Percentiles rank a stretch among this genome's conserved stretches.
phyloP scores from a whole-genome alignment of 2,797 vertebrate genomes.

The Stomatorhinus walkeri region DNA sequence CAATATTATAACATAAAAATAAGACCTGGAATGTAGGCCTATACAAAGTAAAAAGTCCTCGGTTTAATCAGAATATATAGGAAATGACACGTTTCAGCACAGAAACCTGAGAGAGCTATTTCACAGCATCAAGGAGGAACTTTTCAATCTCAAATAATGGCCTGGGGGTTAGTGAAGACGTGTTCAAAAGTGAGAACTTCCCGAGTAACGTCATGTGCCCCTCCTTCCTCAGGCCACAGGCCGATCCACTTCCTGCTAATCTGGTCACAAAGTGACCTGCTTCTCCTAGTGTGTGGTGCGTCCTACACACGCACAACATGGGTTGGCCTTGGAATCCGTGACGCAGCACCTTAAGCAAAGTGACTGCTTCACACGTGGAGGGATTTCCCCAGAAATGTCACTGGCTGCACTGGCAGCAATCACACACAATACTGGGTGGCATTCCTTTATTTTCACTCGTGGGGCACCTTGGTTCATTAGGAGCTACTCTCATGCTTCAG shows the following conservation, averaged over 20 bases:
- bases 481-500: neutral
- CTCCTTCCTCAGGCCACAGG: neutral
- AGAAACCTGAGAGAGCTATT: neutral
- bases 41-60: neutral
- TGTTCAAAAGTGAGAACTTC: constrained; percentile 1
- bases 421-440: neutral
- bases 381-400: neutral
- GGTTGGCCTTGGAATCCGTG: neutral
- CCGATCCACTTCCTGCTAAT: constrained; percentile 18
- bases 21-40: neutral
- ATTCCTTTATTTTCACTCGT: neutral
- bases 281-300: neutral
- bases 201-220: neutral
- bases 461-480: neutral
- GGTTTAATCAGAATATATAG: neutral
- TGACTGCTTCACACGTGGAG: neutral
- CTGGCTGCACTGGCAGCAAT: neutral
- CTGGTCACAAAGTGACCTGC: neutral
- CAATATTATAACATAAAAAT: neutral
- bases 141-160: neutral
- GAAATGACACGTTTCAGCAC: neutral
- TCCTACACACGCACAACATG: neutral
- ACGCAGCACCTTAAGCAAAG: neutral
- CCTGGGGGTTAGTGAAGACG: neutral
- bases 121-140: constrained; percentile 1